Conservation (phyloP, 2,113 vertebrate species). For the Perca schrenkii region DNA sequence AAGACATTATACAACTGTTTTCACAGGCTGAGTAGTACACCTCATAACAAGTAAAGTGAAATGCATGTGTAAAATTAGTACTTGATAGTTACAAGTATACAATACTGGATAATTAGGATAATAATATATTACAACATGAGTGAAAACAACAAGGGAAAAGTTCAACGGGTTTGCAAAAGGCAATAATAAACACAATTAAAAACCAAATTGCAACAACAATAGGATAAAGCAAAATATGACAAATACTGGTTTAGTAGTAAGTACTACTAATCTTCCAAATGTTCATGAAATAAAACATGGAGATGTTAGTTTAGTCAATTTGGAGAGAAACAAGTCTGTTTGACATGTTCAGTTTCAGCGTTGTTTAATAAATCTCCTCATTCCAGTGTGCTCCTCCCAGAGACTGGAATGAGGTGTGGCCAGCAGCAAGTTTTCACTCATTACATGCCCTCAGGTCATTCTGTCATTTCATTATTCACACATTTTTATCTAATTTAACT, state of each 20-base stretch:
- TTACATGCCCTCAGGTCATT: not conserved
- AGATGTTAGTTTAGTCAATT: not conserved
- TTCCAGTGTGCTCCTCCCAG: conserved; percentile 13
- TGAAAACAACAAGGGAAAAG: not conserved
- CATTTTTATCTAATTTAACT: not conserved
- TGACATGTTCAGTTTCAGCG: not conserved
- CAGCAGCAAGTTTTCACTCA: not conserved
- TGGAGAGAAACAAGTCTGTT: not conserved
- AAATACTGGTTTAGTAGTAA: too few species aligned
- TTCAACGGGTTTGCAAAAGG: not conserved
- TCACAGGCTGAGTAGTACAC: not conserved
- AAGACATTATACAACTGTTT: not conserved
- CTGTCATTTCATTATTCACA: conserved; percentile 3
- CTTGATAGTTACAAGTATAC: not conserved
- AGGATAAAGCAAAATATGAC: not conserved
- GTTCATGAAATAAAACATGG: not conserved
- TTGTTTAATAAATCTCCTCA: not conserved
- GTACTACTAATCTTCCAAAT: not conserved
- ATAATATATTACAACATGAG: not conserved
- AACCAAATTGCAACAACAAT: not conserved
- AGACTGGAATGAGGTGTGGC: conserved; percentile 48
- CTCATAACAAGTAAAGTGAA: not conserved
- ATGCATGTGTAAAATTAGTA: not conserved
- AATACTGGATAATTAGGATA: not conserved
- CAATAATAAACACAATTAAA: not conserved